phyloP scores from a whole-genome alignment of 2,113 vertebrate species.

The Lasiurus borealis region DNA sequence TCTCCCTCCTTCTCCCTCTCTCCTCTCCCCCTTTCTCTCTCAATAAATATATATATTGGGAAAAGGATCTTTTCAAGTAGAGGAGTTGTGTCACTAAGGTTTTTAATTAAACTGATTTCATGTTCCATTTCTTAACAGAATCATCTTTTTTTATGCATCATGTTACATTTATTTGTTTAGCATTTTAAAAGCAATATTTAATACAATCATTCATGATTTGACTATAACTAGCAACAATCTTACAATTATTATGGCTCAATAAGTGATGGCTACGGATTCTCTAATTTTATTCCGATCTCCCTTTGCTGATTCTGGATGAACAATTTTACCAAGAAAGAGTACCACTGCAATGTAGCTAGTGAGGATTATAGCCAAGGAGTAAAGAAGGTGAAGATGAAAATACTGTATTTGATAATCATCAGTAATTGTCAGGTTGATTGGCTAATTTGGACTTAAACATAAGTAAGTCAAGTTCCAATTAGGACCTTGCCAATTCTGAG shows the following conservation, averaged over 20 bases:
- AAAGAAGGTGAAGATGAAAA: conserved; percentile 11
- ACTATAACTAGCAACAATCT: background rate
- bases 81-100: conserved; percentile 5
- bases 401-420: background rate
- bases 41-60: background rate
- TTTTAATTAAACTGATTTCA: conserved; percentile 48
- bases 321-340: background rate
- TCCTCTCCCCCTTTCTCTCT: too few relatives aligned
- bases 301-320: background rate
- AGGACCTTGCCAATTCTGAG: background rate
- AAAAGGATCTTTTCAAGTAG: conserved; percentile 32
- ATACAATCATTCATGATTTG: background rate
- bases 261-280: background rate
- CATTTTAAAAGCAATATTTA: conserved; percentile 23
- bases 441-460: background rate
- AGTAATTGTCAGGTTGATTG: background rate
- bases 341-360: background rate
- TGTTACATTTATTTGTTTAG: background rate
- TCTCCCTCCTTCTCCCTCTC: too few relatives aligned
- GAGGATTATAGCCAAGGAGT: background rate
- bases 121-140: conserved; percentile 16
- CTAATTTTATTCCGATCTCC: background rate
- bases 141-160: conserved; percentile 23
- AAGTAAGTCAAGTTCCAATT: background rate
- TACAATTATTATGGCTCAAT: background rate